Base-by-base conservation (phyloP, 2,113 vertebrate genomes). In the Apaloderma vittatum region DNA sequence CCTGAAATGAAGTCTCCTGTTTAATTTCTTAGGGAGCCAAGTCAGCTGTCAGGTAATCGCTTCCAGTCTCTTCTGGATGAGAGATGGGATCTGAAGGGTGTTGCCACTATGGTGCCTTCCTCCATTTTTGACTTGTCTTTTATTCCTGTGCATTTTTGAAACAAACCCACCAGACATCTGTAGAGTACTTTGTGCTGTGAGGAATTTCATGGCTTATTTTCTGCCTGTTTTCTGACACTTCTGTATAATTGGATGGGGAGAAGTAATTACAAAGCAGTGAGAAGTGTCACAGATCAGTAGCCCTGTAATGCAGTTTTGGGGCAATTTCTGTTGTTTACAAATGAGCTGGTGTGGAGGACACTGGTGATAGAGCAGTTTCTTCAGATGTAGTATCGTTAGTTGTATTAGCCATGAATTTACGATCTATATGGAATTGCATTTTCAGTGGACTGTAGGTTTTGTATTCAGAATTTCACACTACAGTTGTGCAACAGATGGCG, bases 81-180 rank as follows among this genome's bases (percentile, higher is more conserved):
- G 81, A 76, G 36, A 19, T 30, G 22, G 70, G 57, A 63, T 30
- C 80, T 57, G 61, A 63, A 59, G 29, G 73, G 26, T 67, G 23
- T 45, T 80, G 40, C 48, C 8, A 2, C 43, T 37, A 57, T 6
- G 2, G 21, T 45, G 11, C 43, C 29, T 71, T 58, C 46, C 32
- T 51, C 22, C 1, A 0, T 1, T 12, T 66, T 51, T 43, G 30
- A 48, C 10, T 24, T 43, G 23, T 21, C 54, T 73, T 57, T 45
- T 78, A 30, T 3, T 24, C 13, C n/a, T 59, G 0, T 14, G 17
- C 8, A 1, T 55, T 85, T 94, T 58, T 49, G 12, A 82, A 88
- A 40, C 9, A 15, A 24, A 17, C 23, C 61, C n/a, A 1, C 14
- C 11, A 32, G 34, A 14, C 0, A 0, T 43, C 26, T 36, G 0